These are phyloP conservation scores for Megalonaias nervosa DNA, from an alignment of 1,140 invertebrate genomes.

Conservation along the genomic window DNA sequence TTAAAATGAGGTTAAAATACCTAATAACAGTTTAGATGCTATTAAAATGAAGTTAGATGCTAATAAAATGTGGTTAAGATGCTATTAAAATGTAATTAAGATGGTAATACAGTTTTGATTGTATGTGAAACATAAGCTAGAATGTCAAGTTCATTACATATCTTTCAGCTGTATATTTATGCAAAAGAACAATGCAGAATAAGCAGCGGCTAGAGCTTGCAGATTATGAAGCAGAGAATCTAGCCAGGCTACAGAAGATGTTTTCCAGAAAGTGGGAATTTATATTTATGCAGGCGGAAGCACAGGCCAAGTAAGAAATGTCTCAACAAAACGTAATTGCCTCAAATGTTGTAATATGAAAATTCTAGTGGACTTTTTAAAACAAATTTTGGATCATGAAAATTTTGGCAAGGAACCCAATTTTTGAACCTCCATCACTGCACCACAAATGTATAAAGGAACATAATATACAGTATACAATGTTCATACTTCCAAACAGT, in stretches of 20 bases:
- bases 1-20: too few relatives aligned
- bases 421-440: too few relatives aligned
- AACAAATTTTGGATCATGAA: too few relatives aligned
- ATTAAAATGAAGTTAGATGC: not conserved
- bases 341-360: too few relatives aligned
- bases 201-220: conserved; percentile 97
- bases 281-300: conserved; percentile 96
- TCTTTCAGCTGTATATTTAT: conserved; percentile 94
- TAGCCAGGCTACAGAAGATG: conserved; percentile 98
- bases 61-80: not conserved
- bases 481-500: too few relatives aligned
- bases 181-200: conserved; percentile 99
- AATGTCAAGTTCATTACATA: conserved; percentile 10
- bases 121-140: not conserved
- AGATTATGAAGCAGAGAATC: conserved; percentile 98
- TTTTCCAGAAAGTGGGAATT: conserved; percentile 99
- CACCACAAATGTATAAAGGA: too few relatives aligned
- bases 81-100: not conserved
- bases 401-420: too few relatives aligned
- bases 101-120: not conserved
- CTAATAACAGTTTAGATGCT: not conserved
- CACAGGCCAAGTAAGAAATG: conserved; percentile 76
- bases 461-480: too few relatives aligned
- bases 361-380: too few relatives aligned
- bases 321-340: too few relatives aligned